Conservation (phyloP, 2,797 vertebrate species). For the Rhinella marina region DNA sequence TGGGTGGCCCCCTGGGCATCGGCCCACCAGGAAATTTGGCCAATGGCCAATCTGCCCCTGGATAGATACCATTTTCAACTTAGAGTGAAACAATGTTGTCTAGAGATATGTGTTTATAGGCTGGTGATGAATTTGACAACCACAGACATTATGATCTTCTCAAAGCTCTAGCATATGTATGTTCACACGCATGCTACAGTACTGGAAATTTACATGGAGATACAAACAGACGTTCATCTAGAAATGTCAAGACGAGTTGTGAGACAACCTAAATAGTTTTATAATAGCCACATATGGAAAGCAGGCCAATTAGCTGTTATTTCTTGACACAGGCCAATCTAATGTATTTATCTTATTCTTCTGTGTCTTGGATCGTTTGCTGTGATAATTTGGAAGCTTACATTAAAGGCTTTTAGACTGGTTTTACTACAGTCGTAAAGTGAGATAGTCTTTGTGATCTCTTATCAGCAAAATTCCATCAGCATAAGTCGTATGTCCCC, state of each 20-base stretch:
- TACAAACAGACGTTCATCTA: conserved; percentile 8
- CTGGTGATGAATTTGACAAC: conserved; percentile 3
- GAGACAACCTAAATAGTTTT: conserved; percentile 11
- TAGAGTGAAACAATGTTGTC: neutral
- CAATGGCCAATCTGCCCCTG: too few relatives aligned
- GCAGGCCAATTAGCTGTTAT: neutral
- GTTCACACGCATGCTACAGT: neutral
- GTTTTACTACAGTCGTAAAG: conserved; percentile 51
- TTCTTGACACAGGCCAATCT: conserved; percentile 18
- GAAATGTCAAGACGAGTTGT: neutral
- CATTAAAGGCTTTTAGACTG: conserved; percentile 49
- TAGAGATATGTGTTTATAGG: neutral
- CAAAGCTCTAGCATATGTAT: neutral
- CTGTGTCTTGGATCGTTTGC: conserved; percentile 30
- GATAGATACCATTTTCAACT: neutral
- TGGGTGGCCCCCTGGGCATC: too few relatives aligned
- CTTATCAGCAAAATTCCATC: conserved; percentile 51
- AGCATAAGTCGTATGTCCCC: conserved; percentile 17
- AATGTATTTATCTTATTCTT: conserved; percentile 43
- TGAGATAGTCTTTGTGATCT: conserved; percentile 43
- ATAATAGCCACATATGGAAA: conserved; percentile 7
- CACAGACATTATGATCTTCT: neutral
- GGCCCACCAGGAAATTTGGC: too few relatives aligned
- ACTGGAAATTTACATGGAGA: neutral
- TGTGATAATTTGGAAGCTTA: conserved; percentile 30